Evolutionary conservation across 2,888 invertebrate species (phyloP), one percentile per base, ranked within the genome.

Genomic region (Tachina fera): DNA sequence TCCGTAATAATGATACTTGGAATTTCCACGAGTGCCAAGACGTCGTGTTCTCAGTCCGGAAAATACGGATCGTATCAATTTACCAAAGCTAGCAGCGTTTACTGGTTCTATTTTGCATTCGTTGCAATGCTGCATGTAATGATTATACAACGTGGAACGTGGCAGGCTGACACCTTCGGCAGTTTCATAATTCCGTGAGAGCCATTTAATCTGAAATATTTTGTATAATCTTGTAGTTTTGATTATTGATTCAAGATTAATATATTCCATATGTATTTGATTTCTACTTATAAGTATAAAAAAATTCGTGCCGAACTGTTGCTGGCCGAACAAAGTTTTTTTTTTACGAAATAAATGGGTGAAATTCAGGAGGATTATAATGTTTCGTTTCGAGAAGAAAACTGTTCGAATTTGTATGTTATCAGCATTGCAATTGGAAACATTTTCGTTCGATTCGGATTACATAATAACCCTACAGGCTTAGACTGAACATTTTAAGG

Each of bases 1-100:
- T n/a, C 99, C 99, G 94, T 99, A 99, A 93, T 99, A 99, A 94
- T 99, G 99, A 93, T 99, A 99, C 93, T 99, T 99, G 43, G 98
- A 99, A 94, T 99, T 99, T 49, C 99, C 99, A 89, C 97, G 95
- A 4, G 99, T 99, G 87, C 99, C 99, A 63, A 99, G 94, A 76
- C 99, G 95, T 88, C 98, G 94, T 16, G 99, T 99, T 87, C 98
- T 94, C 89, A 99, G 94, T 19, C 99, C 99, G 89, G 98, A 95
- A 94, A 99, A 99, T 86, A 99, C 99, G 4, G 99, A 98, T 84
- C 99, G 96, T 91, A 99, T 99, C 58, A 99, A 95, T 93, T 99
- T 99, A 87, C 99, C 99, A 94, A 99, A 99, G 49, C 98, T 99
- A 10, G 99, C 99, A 53, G 99, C 99, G 94, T 99, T 99, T 87